phyloP scores from a whole-genome alignment of 1,140 invertebrate species.

The Ceratosolen fusciceps region DNA sequence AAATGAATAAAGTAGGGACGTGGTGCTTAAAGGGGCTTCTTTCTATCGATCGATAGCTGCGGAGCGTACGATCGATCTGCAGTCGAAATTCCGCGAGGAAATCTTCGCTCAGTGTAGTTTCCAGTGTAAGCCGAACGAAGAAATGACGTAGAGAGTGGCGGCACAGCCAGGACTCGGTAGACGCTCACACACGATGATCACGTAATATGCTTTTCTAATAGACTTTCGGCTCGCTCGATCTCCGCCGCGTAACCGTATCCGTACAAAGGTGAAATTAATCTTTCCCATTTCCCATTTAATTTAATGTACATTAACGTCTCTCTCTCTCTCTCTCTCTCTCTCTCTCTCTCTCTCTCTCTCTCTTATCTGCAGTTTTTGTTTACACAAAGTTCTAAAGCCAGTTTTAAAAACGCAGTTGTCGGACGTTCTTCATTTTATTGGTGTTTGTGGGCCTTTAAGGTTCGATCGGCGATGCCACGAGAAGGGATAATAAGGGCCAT shows the following conservation, averaged over 20 bases:
- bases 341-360: no score
- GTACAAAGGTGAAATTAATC: slow-evolving; percentile 34
- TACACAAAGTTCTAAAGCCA: no score
- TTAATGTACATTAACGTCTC: background rate
- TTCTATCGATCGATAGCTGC: no score
- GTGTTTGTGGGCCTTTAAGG: background rate
- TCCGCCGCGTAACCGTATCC: background rate
- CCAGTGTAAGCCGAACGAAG: background rate
- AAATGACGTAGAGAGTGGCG: background rate
- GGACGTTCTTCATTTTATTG: no score
- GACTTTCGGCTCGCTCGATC: slow-evolving; percentile 24
- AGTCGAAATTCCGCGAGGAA: background rate
- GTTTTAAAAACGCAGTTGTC: no score
- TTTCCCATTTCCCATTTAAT: slow-evolving; percentile 27
- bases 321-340: background rate
- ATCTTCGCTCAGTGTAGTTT: background rate
- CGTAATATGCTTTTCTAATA: slow-evolving; percentile 42
- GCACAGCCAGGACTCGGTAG: no score
- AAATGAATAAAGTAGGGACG: no score
- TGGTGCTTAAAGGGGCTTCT: no score
- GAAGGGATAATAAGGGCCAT: no score
- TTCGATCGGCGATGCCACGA: background rate
- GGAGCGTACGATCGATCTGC: background rate
- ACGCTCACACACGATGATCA: slow-evolving; percentile 23
- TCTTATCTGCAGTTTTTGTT: no score